Evolutionary conservation across 2,113 vertebrate genomes (phyloP).

Genomic region (Urocynchramus pylzowi): DNA sequence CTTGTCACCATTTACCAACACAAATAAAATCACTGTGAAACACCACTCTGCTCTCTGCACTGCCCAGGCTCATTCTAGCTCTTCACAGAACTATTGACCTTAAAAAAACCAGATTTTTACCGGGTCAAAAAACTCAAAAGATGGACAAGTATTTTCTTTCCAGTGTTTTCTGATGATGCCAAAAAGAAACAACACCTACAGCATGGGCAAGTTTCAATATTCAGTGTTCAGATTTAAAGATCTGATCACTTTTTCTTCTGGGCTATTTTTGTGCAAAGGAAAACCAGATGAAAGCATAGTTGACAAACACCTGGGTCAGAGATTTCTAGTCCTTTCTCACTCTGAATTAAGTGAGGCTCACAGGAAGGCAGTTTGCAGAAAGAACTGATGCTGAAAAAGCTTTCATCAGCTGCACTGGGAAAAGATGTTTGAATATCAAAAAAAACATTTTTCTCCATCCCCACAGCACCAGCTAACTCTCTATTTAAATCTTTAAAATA

Average conservation of each 20-base stretch:
- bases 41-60: neutral
- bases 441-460: neutral
- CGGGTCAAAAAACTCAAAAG: neutral
- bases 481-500: constrained; percentile 55
- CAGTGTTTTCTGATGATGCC: neutral
- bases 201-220: neutral
- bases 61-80: neutral
- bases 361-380: constrained; percentile 9
- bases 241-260: neutral
- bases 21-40: neutral
- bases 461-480: neutral
- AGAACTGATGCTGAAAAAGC: constrained; percentile 26
- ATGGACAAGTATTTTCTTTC: neutral
- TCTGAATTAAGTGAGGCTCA: constrained; percentile 15
- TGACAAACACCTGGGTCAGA: constrained; percentile 16
- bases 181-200: neutral
- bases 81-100: neutral
- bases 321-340: neutral
- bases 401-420: constrained; percentile 28
- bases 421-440: constrained; percentile 42
- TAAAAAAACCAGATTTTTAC: neutral
- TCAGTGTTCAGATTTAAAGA: neutral
- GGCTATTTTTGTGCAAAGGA: neutral
- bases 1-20: neutral
- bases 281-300: neutral